Conservation (phyloP, 2,113 vertebrate species). For the Dromas ardeola region DNA sequence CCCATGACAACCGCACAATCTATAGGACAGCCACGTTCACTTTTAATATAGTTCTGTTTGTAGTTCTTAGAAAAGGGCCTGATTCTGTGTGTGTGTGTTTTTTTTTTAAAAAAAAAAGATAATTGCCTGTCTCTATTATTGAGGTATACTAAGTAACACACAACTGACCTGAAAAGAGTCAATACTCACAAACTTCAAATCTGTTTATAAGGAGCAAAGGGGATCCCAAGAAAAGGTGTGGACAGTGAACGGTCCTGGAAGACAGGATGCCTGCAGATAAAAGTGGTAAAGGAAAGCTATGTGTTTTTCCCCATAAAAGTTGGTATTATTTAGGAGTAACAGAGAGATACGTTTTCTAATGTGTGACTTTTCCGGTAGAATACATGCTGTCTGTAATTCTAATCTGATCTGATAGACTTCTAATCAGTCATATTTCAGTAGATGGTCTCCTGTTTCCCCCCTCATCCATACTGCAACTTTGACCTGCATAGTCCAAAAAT, state of each 20-base stretch:
- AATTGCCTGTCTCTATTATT: neutral
- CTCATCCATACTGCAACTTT: neutral
- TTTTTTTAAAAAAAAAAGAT: neutral
- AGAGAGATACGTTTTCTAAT: neutral
- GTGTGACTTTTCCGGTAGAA: neutral
- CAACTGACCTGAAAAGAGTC: neutral
- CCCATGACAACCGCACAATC: neutral
- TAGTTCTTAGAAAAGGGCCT: neutral
- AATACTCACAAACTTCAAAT: neutral
- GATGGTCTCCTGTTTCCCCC: neutral
- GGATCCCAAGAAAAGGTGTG: too few species aligned
- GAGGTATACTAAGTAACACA: neutral
- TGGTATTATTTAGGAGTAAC: neutral
- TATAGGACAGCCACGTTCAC: neutral
- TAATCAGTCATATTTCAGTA: neutral
- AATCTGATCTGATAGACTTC: neutral
- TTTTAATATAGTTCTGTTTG: neutral
- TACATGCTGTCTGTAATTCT: neutral
- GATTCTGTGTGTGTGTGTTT: neutral
- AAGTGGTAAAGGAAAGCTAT: neutral
- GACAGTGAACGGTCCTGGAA: neutral
- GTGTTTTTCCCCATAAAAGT: fast-evolving
- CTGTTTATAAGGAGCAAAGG: neutral
- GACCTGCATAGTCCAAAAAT: neutral
- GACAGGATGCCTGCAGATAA: neutral